phyloP scores from a whole-genome alignment of 2,888 invertebrate species.

The Catocala sponsa region DNA sequence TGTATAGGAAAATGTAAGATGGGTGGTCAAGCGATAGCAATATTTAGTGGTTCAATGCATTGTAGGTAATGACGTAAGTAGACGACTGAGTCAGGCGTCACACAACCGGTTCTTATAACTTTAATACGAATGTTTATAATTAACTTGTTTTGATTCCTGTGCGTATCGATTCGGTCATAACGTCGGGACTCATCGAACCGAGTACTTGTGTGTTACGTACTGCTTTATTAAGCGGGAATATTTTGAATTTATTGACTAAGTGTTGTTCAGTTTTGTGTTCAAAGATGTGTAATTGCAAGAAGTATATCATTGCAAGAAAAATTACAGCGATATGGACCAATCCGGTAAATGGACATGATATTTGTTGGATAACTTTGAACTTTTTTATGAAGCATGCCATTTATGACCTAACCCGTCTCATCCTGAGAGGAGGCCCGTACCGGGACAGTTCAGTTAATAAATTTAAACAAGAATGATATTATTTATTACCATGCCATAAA shows the following conservation, averaged over 20 bases:
- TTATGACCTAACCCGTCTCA: no score
- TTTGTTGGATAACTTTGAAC: background rate
- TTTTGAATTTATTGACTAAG: constrained; percentile 16
- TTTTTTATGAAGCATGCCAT: background rate
- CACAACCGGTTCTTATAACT: constrained; percentile 58
- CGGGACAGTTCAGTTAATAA: no score
- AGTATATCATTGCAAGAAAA: constrained; percentile 49
- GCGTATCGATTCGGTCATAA: constrained; percentile 53
- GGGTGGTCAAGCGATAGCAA: constrained; percentile 11
- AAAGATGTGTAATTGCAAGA: constrained; percentile 60
- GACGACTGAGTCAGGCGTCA: constrained; percentile 36
- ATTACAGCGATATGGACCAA: constrained; percentile 48
- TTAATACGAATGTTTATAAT: constrained; percentile 59
- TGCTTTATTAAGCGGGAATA: constrained; percentile 13
- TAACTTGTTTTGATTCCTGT: constrained; percentile 55
- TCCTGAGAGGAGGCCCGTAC: no score
- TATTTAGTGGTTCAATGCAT: constrained; percentile 20
- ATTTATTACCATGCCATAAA: no score
- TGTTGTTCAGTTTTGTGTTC: constrained; percentile 30
- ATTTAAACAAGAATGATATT: no score
- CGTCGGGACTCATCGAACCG: constrained; percentile 51
- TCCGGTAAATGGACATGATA: constrained; percentile 38
- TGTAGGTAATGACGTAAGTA: constrained; percentile 27
- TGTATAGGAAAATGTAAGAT: constrained; percentile 9
- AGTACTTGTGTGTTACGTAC: constrained; percentile 51